Percentiles rank a stretch among this genome's conserved stretches.
phyloP scores from a whole-genome alignment of 1,140 invertebrate species.

The Plectus sambesii region DNA sequence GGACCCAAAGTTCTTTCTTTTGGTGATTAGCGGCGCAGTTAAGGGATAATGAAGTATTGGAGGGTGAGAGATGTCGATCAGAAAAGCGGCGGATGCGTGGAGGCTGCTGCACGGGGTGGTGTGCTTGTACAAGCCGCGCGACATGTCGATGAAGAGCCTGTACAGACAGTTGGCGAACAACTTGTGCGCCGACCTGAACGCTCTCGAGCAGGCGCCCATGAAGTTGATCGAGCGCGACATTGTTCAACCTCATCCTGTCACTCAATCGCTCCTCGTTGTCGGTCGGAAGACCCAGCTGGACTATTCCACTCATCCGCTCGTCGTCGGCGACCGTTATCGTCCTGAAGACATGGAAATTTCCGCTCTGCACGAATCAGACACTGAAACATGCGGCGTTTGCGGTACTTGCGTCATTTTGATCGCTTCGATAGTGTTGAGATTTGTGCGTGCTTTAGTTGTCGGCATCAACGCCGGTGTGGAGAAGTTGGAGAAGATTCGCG shows the following conservation, averaged over 20 bases:
- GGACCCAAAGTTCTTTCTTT: constrained; percentile 5
- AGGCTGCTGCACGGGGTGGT: constrained; percentile 32
- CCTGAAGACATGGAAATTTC: constrained; percentile 33
- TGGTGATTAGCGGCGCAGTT: constrained; percentile 6
- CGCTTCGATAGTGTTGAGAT: neutral
- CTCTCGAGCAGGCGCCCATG: constrained; percentile 9
- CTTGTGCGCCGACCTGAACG: constrained; percentile 15
- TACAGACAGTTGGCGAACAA: constrained; percentile 24
- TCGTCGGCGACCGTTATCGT: constrained; percentile 26
- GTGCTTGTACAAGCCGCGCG: constrained; percentile 40
- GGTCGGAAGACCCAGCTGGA: constrained; percentile 32
- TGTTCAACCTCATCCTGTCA: constrained; percentile 31
- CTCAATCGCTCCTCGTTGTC: constrained; percentile 32
- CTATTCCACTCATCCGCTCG: constrained; percentile 30
- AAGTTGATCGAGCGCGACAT: constrained; percentile 34
- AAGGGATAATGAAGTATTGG: constrained; percentile 4
- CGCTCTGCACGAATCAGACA: constrained; percentile 28
- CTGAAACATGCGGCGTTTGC: constrained; percentile 40
- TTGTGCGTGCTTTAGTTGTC: constrained; percentile 27
- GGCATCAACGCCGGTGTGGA: constrained; percentile 36
- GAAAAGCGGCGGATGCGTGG: constrained; percentile 25
- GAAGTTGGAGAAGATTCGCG: constrained; percentile 21
- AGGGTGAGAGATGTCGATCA: constrained; percentile 6
- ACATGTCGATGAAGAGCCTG: constrained; percentile 31
- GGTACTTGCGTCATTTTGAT: constrained; percentile 17